These are phyloP conservation scores for Drepana arcuata DNA, from an alignment of 1,140 invertebrate genomes.

Conservation along the genomic window DNA sequence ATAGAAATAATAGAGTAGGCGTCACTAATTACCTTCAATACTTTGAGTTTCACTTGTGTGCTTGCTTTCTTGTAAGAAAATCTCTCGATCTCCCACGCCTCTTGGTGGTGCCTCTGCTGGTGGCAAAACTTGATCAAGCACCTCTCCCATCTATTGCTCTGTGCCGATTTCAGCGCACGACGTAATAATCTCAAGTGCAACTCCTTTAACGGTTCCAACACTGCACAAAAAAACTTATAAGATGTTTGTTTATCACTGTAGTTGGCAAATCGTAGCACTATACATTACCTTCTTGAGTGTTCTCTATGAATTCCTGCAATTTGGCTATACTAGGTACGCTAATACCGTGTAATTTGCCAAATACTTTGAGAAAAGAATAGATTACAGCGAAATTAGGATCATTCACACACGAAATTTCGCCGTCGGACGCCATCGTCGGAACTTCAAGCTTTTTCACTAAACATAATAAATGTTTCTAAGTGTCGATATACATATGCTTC, in stretches of 20 bases:
- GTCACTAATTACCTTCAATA: slow-evolving; percentile 81
- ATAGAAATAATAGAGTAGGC: too few relatives aligned
- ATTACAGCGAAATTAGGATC: slow-evolving; percentile 97
- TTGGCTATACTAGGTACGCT: slow-evolving; percentile 82
- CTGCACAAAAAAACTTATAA: slow-evolving; percentile 72
- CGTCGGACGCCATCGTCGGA: slow-evolving; percentile 86
- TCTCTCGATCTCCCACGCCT: slow-evolving; percentile 96
- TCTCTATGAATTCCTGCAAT: slow-evolving; percentile 90
- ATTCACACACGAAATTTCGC: slow-evolving; percentile 88
- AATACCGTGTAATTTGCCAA: slow-evolving; percentile 85
- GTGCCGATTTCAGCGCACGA: slow-evolving; percentile 87
- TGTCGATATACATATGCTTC: slow-evolving; percentile 48
- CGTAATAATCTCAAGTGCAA: slow-evolving; percentile 92
- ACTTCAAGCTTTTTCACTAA: slow-evolving; percentile 58
- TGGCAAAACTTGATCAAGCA: slow-evolving; percentile 93
- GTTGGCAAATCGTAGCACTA: slow-evolving; percentile 29
- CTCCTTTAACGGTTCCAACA: slow-evolving; percentile 84
- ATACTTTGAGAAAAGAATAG: slow-evolving; percentile 93
- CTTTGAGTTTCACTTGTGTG: slow-evolving; percentile 87
- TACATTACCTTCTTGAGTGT: slow-evolving; percentile 86
- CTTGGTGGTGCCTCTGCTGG: slow-evolving; percentile 85
- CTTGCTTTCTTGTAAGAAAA: slow-evolving; percentile 96
- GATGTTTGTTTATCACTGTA: slow-evolving; percentile 59
- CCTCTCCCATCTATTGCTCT: slow-evolving; percentile 92
- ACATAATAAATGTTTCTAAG: slow-evolving; percentile 50